Evolutionary conservation across 2,113 vertebrate genomes (phyloP), one percentile per base, ranked within the genome.

Genomic region (Aegotheles bennettii): DNA sequence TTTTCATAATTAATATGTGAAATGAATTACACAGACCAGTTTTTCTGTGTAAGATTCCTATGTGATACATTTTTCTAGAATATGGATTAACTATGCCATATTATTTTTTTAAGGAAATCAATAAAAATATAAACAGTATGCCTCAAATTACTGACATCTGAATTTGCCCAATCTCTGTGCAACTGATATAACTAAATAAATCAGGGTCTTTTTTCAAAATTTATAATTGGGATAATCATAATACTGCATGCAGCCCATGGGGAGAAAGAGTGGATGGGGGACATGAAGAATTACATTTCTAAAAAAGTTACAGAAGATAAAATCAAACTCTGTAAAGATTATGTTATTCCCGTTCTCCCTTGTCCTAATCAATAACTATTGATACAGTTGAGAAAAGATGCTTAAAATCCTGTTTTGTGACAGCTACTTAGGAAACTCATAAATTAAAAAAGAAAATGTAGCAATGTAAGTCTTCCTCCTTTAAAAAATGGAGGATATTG

Each of bases 401-500:
- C 40, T 69, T 87, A 79, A 71, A 89, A 95, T 20, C 21, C 69
- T 59, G 33, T 45, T 83, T 96, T 86, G 48, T 95, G 95, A 85
- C 76, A 74, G 67, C 56, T 84, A 8, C 65, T 97, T 96, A 84
- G 90, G 84, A 96, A 97, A 93, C 50, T 91, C 86, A 76, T 33
- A 87, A 92, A 86, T 93, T 85, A 96, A 91, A 93, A 97, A 95
- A 96, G 84, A 95, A 95, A 96, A 86, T 70, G 87, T 92, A 94
- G 74, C 71, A 84, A 90, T 56, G 64, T 45, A 87, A 84, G 65
- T 85, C 84, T 97, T 96, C 82, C 82, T 96, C 67, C 94, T 96
- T 94, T 89, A 80, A 96, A 96, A 94, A 97, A 94, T 77, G 73
- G 95, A 97, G 93, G 56, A 94, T 89, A 96, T 97, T 95, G 82